A percentile compares a stretch with the other conserved stretches of the same genome.
phyloP scores from a whole-genome alignment of 1,140 invertebrate species.

The Drosophila truncata region DNA sequence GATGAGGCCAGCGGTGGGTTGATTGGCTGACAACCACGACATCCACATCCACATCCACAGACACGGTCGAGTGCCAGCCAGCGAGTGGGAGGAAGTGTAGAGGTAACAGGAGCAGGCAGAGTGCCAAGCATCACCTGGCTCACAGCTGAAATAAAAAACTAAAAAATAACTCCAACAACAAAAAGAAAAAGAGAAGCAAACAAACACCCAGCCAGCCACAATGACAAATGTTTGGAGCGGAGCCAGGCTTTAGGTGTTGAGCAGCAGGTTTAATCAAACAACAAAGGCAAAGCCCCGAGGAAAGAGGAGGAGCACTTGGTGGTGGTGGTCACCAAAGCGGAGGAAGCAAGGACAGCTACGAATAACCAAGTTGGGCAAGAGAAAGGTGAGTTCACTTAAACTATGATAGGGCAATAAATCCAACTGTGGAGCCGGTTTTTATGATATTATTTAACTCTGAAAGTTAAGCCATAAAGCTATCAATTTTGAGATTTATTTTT shows the following conservation, averaged over 20 bases:
- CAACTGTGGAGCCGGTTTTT: conserved; percentile 3
- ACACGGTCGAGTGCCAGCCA: conserved; percentile 56
- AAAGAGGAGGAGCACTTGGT: conserved; percentile 2
- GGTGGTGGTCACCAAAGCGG: background rate
- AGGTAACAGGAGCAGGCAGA: conserved; percentile 15
- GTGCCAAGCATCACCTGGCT: conserved; percentile 34
- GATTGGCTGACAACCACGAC: conserved; percentile 57
- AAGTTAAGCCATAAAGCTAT: background rate
- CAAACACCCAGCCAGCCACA: conserved; percentile 17
- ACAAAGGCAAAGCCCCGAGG: conserved; percentile 8
- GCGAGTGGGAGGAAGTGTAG: conserved; percentile 40
- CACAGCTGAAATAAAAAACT: conserved; percentile 24
- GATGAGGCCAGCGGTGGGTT: conserved; percentile 62
- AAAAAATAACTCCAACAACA: conserved; percentile 3
- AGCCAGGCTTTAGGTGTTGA: conserved; percentile 57
- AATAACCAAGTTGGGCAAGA: conserved; percentile 17
- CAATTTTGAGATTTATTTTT: background rate
- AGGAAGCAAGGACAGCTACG: conserved; percentile 15
- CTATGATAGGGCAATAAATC: conserved; percentile 18
- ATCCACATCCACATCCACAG: conserved; percentile 47
- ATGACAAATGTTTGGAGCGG: conserved; percentile 57
- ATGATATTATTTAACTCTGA: background rate
- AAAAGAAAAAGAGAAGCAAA: background rate
- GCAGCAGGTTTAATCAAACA: conserved; percentile 51
- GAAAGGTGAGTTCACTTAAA: conserved; percentile 26